Conservation (phyloP, 2,113 vertebrate species). For the Entelurus aequoreus region DNA sequence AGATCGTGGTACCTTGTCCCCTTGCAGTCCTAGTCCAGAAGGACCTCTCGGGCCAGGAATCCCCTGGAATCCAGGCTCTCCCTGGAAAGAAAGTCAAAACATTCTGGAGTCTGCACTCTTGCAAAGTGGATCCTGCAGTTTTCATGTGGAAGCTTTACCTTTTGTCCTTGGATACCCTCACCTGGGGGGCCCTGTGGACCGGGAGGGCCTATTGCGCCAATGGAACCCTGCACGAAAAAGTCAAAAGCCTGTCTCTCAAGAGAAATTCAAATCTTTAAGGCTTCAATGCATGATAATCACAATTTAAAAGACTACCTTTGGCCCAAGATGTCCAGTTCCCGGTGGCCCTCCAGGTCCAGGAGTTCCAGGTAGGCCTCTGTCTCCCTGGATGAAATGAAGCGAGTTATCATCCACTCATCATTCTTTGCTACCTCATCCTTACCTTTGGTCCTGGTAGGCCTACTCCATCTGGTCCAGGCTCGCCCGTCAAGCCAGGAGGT, state of each 20-base stretch:
- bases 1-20: conserved; percentile 73
- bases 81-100: conserved; percentile 58
- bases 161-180: conserved; percentile 72
- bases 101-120: not conserved
- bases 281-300: not conserved
- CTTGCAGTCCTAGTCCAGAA: conserved; percentile 73
- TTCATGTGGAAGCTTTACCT: conserved; percentile 61
- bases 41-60: conserved; percentile 74
- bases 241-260: not conserved
- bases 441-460: conserved; percentile 85
- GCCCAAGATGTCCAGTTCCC: conserved; percentile 66
- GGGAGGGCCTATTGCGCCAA: conserved; percentile 57
- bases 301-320: conserved; percentile 68
- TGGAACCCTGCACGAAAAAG: conserved; percentile 64
- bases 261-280: not conserved
- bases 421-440: conserved; percentile 4
- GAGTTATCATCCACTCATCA: not conserved
- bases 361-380: conserved; percentile 68
- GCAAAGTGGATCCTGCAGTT: not conserved
- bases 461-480: conserved; percentile 68
- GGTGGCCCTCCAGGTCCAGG: conserved; percentile 67
- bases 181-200: conserved; percentile 62
- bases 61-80: conserved; percentile 80
- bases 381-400: conserved; percentile 68
- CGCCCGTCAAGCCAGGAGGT: conserved; percentile 70